These are phyloP conservation scores for Chloebia gouldiae DNA, from an alignment of 2,113 vertebrate species.

Conservation along the genomic window DNA sequence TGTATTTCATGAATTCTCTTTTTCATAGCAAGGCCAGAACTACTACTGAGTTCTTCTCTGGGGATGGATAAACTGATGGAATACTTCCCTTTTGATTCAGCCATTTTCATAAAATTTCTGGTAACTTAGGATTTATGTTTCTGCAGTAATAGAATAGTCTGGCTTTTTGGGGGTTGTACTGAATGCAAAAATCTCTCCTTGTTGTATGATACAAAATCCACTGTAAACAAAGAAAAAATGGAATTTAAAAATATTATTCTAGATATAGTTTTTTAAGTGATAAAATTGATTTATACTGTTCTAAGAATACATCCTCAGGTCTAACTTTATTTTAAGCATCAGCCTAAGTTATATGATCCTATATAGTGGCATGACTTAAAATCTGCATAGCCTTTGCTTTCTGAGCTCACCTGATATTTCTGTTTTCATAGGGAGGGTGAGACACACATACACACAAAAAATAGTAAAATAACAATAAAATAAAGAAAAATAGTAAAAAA, in stretches of 20 bases:
- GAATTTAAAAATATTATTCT: not conserved
- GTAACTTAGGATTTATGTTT: not conserved
- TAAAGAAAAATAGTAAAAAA: not conserved
- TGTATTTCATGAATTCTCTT: not conserved
- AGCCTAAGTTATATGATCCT: not conserved
- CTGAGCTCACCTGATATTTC: not conserved
- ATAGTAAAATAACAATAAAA: not conserved
- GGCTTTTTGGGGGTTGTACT: not conserved
- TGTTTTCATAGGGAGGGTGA: not conserved
- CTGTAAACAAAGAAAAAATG: not conserved
- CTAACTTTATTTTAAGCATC: not conserved
- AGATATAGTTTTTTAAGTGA: not conserved
- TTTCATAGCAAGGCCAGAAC: not conserved
- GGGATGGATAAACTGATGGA: not conserved
- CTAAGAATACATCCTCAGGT: not conserved
- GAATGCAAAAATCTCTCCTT: not conserved
- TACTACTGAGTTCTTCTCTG: not conserved
- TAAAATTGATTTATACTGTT: not conserved
- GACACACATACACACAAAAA: not conserved
- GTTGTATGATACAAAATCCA: not conserved
- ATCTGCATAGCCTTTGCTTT: not conserved
- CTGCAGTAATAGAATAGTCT: not conserved
- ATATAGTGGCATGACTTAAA: not conserved
- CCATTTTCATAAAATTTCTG: not conserved
- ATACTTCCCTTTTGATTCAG: not conserved